Evolutionary conservation across 1,140 invertebrate genomes (phyloP), one percentile per base, ranked within the genome.

Genomic region (Hermetia illucens): DNA sequence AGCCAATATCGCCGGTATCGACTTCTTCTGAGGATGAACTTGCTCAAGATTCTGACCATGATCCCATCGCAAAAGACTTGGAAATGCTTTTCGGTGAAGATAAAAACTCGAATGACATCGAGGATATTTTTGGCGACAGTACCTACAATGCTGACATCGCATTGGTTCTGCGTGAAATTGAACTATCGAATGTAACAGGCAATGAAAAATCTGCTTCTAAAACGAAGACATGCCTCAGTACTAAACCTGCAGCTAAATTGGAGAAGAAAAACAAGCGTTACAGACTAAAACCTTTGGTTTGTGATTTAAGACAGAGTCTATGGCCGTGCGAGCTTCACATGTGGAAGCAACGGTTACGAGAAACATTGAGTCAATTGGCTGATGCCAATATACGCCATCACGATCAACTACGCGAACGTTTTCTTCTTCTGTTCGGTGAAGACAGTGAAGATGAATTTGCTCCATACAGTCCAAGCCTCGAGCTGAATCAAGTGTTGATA

Each of bases 251-350:
- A 32, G 6, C 5, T 10, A 21, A 21, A 34, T 34, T 17, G 19
- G 15, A 9, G 17, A 36, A 25, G 12, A 15, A 10, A 5, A 24
- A 5, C 15, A 13, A 36, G 9, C 15, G 22, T 20, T 8, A 22
- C 15, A 21, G 10, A 24, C 35, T 5, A 12, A 20, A 21, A 21
- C 10, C n/a, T 5, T 9, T 8, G 16, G 35, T 36, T 19, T n/a
- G 22, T 10, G 48, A 56, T 46, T 41, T 58, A n/a, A 36, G 49
- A 0, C 36, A 50, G 21, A 58, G 55, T 33, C 44, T 42, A n/a
- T 58, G 55, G 55, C 55, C 55, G n/a, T 58, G 55, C 21, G 55
- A 58, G 36, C 36, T 58, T 5, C 58, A 53, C 40, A 57, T 50
- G 0, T 53, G 56, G 22, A 42, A 46, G 2, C 47, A 47, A 1